These are phyloP conservation scores for Trissolcus basalis DNA, from an alignment of 1,140 invertebrate species.

Conservation along the genomic window DNA sequence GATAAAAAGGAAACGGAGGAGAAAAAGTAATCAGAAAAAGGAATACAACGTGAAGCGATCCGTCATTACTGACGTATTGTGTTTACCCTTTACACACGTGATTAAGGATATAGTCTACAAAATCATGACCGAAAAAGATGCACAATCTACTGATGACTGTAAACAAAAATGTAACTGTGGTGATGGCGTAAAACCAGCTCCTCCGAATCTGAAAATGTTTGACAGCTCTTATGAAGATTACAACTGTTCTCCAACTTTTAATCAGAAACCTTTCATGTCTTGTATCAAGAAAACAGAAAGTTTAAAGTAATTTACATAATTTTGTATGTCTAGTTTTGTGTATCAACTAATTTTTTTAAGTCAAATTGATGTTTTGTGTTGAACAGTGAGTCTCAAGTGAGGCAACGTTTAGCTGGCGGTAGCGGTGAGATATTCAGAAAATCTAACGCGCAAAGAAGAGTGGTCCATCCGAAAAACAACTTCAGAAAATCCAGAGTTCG, in stretches of 20 bases:
- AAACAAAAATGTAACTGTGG: slow-evolving; percentile 1
- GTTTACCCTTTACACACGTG: slow-evolving; percentile 29
- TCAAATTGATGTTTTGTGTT: no score
- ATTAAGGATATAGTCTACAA: slow-evolving; percentile 40
- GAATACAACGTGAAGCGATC: slow-evolving; percentile 27
- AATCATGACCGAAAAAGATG: slow-evolving; percentile 29
- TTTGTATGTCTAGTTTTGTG: background rate
- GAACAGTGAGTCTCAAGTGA: background rate
- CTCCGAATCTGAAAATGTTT: slow-evolving; percentile 21
- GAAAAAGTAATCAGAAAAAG: slow-evolving; percentile 2
- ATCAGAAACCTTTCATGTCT: background rate
- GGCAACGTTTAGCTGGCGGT: background rate
- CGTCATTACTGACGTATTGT: slow-evolving; percentile 24
- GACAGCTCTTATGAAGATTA: slow-evolving; percentile 27
- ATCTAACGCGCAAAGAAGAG: background rate
- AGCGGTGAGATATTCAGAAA: background rate
- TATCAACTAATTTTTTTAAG: no score
- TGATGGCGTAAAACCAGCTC: background rate
- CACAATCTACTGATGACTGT: background rate
- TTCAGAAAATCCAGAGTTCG: no score
- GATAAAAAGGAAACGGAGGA: background rate
- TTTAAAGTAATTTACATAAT: background rate
- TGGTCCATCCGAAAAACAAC: no score
- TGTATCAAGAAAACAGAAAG: background rate
- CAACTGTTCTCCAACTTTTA: slow-evolving; percentile 10